Evolutionary conservation across 2,797 vertebrate genomes (phyloP).

Genomic region (Pitangus sulphuratus): DNA sequence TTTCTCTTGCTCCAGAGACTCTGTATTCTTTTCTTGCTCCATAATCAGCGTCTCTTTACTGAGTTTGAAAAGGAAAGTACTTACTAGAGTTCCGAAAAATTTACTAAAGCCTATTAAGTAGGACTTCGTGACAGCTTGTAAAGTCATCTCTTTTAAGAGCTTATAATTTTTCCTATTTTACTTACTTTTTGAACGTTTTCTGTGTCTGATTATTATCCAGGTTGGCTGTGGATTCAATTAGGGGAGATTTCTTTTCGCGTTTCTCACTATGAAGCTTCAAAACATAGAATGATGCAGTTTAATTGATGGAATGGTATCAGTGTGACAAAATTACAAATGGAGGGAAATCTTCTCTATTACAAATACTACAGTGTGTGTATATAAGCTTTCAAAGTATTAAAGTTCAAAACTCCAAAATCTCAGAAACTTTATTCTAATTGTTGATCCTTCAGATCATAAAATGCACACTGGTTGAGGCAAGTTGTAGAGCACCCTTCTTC

Average conservation of each 20-base stretch:
- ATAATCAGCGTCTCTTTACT: conserved; percentile 95
- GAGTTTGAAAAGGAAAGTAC: conserved; percentile 26
- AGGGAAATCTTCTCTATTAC: neutral
- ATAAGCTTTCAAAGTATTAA: neutral
- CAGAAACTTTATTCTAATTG: neutral
- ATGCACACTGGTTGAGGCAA: neutral
- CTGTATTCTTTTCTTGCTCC: conserved; percentile 91
- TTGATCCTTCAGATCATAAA: neutral
- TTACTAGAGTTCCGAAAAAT: neutral
- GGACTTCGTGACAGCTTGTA: neutral
- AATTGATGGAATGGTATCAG: neutral
- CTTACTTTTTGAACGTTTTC: conserved; percentile 93
- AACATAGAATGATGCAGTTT: conserved; percentile 36
- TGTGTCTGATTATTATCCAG: conserved; percentile 94
- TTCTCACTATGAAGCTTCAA: conserved; percentile 92
- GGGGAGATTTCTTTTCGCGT: conserved; percentile 93
- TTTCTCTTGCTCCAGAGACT: conserved; percentile 94
- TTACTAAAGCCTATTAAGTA: neutral
- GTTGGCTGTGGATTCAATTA: conserved; percentile 94
- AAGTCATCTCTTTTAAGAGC: neutral
- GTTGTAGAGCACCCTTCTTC: neutral
- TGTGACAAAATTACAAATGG: neutral
- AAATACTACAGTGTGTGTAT: neutral
- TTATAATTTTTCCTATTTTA: neutral
- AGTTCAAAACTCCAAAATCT: neutral